These are phyloP conservation scores for Ectemnius cavifrons DNA, from an alignment of 2,888 invertebrate genomes.

Conservation along the genomic window DNA sequence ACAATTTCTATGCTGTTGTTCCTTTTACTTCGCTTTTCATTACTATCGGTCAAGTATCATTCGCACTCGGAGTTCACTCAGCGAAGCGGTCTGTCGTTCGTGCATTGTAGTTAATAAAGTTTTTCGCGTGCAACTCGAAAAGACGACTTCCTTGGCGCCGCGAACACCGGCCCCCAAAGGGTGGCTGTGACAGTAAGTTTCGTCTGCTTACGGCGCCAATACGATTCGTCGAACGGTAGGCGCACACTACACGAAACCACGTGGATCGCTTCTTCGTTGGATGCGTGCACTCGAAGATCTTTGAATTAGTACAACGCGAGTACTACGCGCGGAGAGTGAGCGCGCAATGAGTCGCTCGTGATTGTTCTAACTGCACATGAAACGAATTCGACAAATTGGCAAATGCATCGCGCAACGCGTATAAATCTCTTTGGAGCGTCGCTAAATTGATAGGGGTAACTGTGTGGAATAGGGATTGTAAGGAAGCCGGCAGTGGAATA, in stretches of 20 bases:
- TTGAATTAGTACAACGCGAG: not conserved
- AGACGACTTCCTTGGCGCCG: slow-evolving; percentile 5
- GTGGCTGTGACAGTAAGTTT: slow-evolving; percentile 43
- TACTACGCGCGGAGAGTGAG: not conserved
- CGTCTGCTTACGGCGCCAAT: slow-evolving; percentile 21
- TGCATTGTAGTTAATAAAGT: not conserved
- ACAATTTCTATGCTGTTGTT: slow-evolving; percentile 16
- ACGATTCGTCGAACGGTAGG: slow-evolving; percentile 22
- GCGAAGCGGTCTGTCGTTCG: not conserved
- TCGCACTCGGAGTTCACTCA: slow-evolving; percentile 6
- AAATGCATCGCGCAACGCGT: no score
- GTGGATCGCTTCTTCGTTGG: slow-evolving; percentile 20
- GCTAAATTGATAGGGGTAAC: no score
- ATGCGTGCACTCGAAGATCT: not conserved
- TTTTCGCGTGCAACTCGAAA: not conserved
- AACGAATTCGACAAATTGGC: no score
- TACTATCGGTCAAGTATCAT: slow-evolving; percentile 18
- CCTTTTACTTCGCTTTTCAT: not conserved
- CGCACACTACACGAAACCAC: slow-evolving; percentile 29
- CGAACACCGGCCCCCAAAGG: slow-evolving; percentile 12
- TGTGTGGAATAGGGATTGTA: no score
- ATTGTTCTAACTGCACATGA: not conserved
- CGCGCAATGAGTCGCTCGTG: not conserved
- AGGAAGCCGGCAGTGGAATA: no score
- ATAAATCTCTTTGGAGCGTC: no score